Base-by-base conservation (phyloP, 1,140 invertebrate genomes). In the Asobara japonica region DNA sequence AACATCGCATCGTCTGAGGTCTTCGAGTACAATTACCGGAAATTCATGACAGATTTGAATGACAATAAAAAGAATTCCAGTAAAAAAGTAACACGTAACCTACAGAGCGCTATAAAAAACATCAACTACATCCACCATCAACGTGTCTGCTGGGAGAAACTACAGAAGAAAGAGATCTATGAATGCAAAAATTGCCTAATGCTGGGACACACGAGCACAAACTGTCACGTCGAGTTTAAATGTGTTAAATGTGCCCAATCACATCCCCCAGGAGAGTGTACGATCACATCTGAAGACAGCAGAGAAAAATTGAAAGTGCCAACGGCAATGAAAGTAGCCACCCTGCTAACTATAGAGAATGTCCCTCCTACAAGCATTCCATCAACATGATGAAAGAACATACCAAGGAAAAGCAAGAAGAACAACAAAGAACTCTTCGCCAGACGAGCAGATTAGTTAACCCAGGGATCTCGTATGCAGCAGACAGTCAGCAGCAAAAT, bases 211-310 rank as follows among this genome's bases (percentile, higher is more conserved):
- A 18, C 61, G 5, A 64, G 61, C 13, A 27, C 27, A 3, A 29
- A 64, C 27, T 64, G 61, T 18, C 25, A 27, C 6, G 8, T 64
- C 3, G 20, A 36, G 3, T 64, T 30, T 16, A 30, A n/a, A 31
- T 64, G 61, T 18, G 61, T 64, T 13, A 64, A 64, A 30, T 64
- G 61, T 64, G 31, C n/a, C 2, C 13, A 64, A 18, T 31, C 61
- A 30, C 61, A 64, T 18, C 11, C 18, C 13, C 20, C 61, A 30
- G 61, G 27, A 3, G 4, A 64, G 30, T 64, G 61, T 22, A 20
- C 48, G 3, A 51, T 51, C 11, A 6, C 2, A 18, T 4, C 2
- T 6, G 22, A 51, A 6, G 48, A 22, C 4, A 22, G 11, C 48
- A 51, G 22, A 11, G 18, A 51, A 22, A 22, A 6, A 20, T 22